phyloP scores from a whole-genome alignment of 2,113 vertebrate species.

The Dolichotis patagonum region DNA sequence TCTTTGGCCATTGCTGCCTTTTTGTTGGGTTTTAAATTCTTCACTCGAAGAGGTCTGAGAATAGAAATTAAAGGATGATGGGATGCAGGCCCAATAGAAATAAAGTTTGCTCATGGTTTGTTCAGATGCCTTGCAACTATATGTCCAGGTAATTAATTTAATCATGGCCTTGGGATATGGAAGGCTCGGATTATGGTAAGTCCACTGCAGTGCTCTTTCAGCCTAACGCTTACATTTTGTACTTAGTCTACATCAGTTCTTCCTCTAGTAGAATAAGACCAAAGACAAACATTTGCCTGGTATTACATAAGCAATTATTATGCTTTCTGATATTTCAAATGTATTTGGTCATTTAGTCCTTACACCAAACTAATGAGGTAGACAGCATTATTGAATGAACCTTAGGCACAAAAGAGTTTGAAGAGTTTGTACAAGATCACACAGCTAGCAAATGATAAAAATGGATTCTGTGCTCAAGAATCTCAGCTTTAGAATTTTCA shows the following conservation, averaged over 20 bases:
- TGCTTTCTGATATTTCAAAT: background rate
- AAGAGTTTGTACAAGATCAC: background rate
- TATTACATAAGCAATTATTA: background rate
- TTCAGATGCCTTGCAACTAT: background rate
- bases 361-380: background rate
- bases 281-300: background rate
- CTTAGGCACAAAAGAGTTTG: background rate
- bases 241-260: background rate
- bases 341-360: background rate
- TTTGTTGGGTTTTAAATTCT: conserved; percentile 2
- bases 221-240: background rate
- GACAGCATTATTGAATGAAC: background rate
- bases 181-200: conserved; percentile 13
- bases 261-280: background rate
- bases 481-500: background rate
- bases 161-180: background rate
- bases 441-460: background rate
- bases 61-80: background rate
- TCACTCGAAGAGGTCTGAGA: background rate
- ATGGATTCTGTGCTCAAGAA: background rate
- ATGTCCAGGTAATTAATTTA: background rate
- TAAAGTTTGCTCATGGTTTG: background rate
- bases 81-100: background rate
- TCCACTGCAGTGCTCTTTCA: background rate
- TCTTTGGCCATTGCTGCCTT: background rate